Evolutionary conservation across 2,113 vertebrate genomes (phyloP), one percentile per base, ranked within the genome.

Genomic region (Salvator merianae): DNA sequence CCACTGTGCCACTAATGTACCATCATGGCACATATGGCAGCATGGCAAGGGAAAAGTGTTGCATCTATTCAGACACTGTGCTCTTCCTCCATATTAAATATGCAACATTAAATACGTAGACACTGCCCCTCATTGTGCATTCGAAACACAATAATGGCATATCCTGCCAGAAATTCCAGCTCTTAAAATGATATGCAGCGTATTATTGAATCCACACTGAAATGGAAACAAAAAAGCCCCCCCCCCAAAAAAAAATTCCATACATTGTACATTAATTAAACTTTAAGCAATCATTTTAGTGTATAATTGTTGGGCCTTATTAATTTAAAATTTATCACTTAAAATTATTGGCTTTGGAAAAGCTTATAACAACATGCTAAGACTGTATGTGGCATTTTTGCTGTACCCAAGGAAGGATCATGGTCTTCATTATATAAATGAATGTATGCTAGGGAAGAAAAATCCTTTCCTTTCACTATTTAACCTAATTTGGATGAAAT

Each of bases 211-310:
- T n/a, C 6, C 14, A 74, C 2, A 34, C 30, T 26, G 20, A 26
- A 7, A 5, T 6, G 43, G 88, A 92, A 93, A 88, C 87, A 90
- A 93, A 91, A 92, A 91, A n/a, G n/a, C n/a, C n/a, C n/a, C n/a
- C n/a, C n/a, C n/a, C n/a, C n/a, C n/a, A n/a, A n/a, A n/a, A n/a
- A n/a, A n/a, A n/a, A n/a, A n/a, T n/a, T 91, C 89, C 89, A 83
- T 0, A 5, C 84, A 83, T 81, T 90, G 86, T 90, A 87, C 88
- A 83, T 73, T 82, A 91, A 89, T 91, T 91, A 88, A 92, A 93
- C 88, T 88, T 87, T 79, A 84, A 91, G 81, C 81, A 84, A 90
- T 91, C 87, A 72, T 89, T 77, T 66, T 85, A 55, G 53, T 86
- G 77, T 32, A 63, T 65, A 12, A 73, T 82, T 69, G 53, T 38